phyloP scores from a whole-genome alignment of 2,888 invertebrate species.

The Stenodema calcarata region DNA sequence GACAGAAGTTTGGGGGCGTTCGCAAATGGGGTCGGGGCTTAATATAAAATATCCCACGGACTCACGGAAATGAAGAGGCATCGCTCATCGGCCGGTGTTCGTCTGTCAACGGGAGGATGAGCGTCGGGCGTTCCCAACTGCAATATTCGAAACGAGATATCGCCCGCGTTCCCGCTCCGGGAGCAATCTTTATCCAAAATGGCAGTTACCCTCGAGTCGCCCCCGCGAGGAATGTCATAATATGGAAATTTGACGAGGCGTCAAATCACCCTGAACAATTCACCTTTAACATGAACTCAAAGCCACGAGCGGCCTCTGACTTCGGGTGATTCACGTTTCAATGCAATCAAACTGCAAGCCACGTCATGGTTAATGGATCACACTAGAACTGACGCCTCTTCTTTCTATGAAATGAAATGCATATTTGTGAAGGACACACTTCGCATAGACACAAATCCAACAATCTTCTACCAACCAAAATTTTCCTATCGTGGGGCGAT shows the following conservation, averaged over 20 bases:
- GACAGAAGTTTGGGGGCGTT: background rate
- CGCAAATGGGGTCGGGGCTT: background rate
- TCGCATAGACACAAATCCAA: no score
- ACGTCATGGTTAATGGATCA: no score
- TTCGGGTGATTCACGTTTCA: no score
- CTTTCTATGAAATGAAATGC: no score
- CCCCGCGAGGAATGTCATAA: background rate
- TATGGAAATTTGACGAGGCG: background rate
- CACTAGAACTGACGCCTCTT: no score
- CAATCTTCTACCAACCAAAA: no score
- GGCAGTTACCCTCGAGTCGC: background rate
- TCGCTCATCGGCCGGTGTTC: conserved; percentile 13
- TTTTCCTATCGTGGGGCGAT: no score
- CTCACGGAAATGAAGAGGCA: background rate
- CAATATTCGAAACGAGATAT: background rate
- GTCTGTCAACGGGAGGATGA: background rate
- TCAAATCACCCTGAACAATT: background rate
- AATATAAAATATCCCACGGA: conserved; percentile 6
- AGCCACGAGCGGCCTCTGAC: no score
- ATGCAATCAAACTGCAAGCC: no score
- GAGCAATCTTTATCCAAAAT: background rate
- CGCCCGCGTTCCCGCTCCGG: background rate
- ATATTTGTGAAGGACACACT: no score
- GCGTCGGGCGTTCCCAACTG: background rate
- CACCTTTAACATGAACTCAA: no score